These are phyloP conservation scores for Bradypodion ventrale DNA, from an alignment of 2,797 vertebrate genomes.

Conservation along the genomic window DNA sequence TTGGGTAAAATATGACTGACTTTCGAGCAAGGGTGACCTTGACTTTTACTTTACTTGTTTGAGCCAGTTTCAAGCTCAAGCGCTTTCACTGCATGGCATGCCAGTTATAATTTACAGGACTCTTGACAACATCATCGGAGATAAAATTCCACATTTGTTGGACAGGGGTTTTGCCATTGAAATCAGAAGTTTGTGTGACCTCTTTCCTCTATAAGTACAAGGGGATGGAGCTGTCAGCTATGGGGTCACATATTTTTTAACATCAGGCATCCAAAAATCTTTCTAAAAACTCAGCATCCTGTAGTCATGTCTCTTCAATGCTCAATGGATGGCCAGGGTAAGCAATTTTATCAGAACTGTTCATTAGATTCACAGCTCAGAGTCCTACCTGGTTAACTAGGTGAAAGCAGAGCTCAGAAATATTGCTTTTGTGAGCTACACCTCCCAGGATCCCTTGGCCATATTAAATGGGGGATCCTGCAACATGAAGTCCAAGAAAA, in stretches of 20 bases:
- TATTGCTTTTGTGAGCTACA: too few relatives aligned
- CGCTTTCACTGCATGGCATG: conserved; percentile 4
- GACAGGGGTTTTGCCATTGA: conserved; percentile 42
- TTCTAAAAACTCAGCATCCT: conserved; percentile 45
- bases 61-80: accelerated
- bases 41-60: too few relatives aligned
- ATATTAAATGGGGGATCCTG: too few relatives aligned
- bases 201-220: conserved; percentile 55
- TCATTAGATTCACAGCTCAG: conserved; percentile 48
- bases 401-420: not conserved
- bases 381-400: conserved; percentile 31
- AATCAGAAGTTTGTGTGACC: conserved; percentile 43
- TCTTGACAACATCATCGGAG: conserved; percentile 53
- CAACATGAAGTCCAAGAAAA: too few relatives aligned
- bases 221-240: conserved; percentile 47
- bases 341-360: conserved; percentile 48
- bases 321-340: conserved; percentile 5
- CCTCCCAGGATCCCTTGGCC: too few relatives aligned
- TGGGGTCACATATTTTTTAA: conserved; percentile 51
- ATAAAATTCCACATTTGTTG: conserved; percentile 54
- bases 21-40: too few relatives aligned
- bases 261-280: conserved; percentile 34
- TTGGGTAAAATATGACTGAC: not conserved
- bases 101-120: conserved; percentile 51
- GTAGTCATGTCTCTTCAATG: conserved; percentile 39